Evolutionary conservation across 2,113 vertebrate genomes (phyloP).

Genomic region (Lamprotornis superbus): DNA sequence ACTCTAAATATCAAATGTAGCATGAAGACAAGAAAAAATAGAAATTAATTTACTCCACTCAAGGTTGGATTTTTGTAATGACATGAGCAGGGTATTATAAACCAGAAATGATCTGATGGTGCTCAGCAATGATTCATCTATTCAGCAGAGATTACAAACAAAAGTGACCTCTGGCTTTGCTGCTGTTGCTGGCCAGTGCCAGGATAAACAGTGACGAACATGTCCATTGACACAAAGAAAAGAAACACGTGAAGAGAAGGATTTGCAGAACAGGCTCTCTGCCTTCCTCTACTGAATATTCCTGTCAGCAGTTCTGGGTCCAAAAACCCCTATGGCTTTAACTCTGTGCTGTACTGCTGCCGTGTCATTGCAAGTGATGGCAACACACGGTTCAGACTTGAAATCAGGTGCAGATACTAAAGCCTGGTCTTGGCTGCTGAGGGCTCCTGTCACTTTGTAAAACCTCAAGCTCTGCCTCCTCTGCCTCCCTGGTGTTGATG

Average conservation of each 20-base stretch:
- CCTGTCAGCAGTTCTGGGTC: neutral
- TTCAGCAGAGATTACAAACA: conserved; percentile 31
- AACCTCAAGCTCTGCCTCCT: neutral
- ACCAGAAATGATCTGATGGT: conserved; percentile 7
- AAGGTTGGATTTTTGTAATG: neutral
- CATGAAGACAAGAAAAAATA: neutral
- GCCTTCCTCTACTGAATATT: neutral
- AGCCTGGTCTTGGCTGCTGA: neutral
- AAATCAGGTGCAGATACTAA: neutral
- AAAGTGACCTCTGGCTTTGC: conserved; percentile 34
- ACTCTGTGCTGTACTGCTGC: neutral
- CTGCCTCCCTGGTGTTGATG: neutral
- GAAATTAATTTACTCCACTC: neutral
- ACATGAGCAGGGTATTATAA: neutral
- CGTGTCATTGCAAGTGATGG: neutral
- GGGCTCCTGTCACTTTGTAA: neutral
- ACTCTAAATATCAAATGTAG: conserved; percentile 5
- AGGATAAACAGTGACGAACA: neutral
- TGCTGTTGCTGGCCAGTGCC: neutral
- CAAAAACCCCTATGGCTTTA: neutral
- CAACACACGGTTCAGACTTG: neutral
- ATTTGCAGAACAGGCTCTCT: neutral
- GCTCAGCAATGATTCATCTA: neutral
- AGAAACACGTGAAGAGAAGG: neutral
- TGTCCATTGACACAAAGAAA: neutral